Percentiles rank a stretch among this genome's conserved stretches.
Conservation (phyloP, 1,140 invertebrate genomes). For the Drosophila kepulauana region DNA sequence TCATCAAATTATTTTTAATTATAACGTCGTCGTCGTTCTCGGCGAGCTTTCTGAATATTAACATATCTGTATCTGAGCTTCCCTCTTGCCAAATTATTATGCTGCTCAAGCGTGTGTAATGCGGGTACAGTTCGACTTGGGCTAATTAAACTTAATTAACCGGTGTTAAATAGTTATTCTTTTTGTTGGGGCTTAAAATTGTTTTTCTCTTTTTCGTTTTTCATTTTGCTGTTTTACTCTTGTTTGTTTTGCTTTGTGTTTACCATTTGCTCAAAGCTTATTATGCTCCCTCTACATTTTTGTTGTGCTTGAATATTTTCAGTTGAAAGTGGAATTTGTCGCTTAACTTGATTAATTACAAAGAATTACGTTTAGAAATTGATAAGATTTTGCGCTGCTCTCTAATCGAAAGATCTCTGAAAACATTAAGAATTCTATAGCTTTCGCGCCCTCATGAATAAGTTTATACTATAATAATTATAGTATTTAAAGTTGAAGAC, state of each 20-base stretch:
- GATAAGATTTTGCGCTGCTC: conserved; percentile 24
- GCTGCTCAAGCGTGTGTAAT: conserved; percentile 47
- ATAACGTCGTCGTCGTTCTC: conserved; percentile 43
- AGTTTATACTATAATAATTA: no score
- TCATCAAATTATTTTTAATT: conserved; percentile 74
- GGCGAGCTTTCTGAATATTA: conserved; percentile 22
- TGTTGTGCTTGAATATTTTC: neutral
- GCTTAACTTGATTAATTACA: conserved; percentile 44
- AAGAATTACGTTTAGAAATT: conserved; percentile 28
- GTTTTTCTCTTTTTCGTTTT: neutral
- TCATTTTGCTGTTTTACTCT: conserved; percentile 29
- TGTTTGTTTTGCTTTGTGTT: conserved; percentile 53
- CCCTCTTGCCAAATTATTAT: conserved; percentile 52
- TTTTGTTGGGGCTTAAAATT: conserved; percentile 14
- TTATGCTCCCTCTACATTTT: conserved; percentile 22
- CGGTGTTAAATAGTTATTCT: conserved; percentile 62
- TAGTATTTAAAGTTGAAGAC: no score
- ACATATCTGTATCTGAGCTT: conserved; percentile 19
- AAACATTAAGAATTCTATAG: neutral
- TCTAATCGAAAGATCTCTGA: neutral
- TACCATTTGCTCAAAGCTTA: conserved; percentile 41
- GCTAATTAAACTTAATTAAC: conserved; percentile 77
- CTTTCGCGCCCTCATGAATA: no score
- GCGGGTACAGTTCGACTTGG: conserved; percentile 32
- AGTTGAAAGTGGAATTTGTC: conserved; percentile 23